Evolutionary conservation across 30 jellyfish, hydroid and myxozoan species (phyloP).

Genomic region (Chironex yamaguchii): DNA sequence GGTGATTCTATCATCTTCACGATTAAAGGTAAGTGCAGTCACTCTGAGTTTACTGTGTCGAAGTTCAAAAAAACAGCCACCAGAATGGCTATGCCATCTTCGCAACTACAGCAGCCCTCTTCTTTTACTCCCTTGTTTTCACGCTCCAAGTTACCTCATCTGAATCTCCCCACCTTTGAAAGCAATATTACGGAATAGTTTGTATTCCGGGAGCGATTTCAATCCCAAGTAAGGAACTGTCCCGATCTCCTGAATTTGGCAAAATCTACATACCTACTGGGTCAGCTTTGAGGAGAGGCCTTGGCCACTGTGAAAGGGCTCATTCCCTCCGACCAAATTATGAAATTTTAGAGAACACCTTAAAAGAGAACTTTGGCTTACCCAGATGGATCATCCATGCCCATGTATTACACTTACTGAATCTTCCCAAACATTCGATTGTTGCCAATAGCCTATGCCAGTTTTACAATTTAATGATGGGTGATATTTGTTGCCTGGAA

Average conservation of each 20-base stretch:
- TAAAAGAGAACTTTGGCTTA: constrained; percentile 37
- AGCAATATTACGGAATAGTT: constrained; percentile 45
- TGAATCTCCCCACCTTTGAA: constrained; percentile 39
- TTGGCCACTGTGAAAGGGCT: constrained; percentile 35
- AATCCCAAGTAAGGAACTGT: constrained; percentile 43
- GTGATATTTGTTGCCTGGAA: constrained; percentile 38
- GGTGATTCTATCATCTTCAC: too few relatives aligned
- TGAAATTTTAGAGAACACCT: not conserved
- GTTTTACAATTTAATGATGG: constrained; percentile 37
- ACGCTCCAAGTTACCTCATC: constrained; percentile 31
- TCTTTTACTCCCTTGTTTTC: not conserved
- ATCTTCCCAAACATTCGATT: constrained; percentile 17
- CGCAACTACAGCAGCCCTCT: too few relatives aligned
- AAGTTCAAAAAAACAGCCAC: too few relatives aligned
- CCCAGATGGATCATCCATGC: constrained; percentile 53
- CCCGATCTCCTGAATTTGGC: constrained; percentile 44
- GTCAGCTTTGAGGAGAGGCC: constrained; percentile 47
- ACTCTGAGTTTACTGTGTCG: too few relatives aligned
- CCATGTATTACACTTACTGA: constrained; percentile 11
- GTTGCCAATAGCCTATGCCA: constrained; percentile 26
- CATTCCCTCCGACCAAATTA: constrained; percentile 45
- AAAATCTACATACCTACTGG: constrained; percentile 20
- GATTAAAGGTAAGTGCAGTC: too few relatives aligned
- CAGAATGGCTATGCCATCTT: too few relatives aligned
- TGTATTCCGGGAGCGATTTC: constrained; percentile 62